A percentile compares a stretch with the other conserved stretches of the same genome.
Conservation (phyloP, 2,113 vertebrate genomes). For the Dicerorhinus sumatrensis region DNA sequence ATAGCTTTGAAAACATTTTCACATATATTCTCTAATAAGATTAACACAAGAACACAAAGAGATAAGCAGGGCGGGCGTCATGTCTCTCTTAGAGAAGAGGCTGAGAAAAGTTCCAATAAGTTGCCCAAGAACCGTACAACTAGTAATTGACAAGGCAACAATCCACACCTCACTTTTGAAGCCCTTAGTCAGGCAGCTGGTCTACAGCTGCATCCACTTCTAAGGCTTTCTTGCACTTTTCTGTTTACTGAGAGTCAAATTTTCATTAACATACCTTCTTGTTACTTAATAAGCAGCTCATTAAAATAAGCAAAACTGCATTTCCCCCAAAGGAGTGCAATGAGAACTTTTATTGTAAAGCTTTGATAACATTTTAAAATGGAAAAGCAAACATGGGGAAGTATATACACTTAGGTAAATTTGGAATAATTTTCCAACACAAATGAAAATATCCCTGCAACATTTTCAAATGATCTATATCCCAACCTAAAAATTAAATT, state of each 20-base stretch:
- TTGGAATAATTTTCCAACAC: background rate
- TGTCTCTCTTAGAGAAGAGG: background rate
- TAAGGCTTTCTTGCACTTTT: background rate
- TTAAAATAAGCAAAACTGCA: conserved; percentile 59
- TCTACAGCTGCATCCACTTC: background rate
- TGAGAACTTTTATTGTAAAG: background rate
- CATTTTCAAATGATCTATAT: background rate
- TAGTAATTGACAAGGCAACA: background rate
- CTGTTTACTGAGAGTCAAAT: background rate
- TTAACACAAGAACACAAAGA: background rate
- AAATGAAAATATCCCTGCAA: background rate
- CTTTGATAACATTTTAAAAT: conserved; percentile 52
- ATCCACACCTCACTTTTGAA: background rate
- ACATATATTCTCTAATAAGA: background rate
- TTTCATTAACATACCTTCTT: conserved; percentile 24
- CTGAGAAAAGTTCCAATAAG: background rate
- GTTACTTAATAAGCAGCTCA: background rate
- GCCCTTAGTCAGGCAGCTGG: background rate
- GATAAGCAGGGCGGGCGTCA: background rate
- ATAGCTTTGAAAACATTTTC: background rate
- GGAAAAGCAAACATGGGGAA: background rate
- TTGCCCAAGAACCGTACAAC: background rate
- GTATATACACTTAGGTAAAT: background rate
- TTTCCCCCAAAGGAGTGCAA: background rate
- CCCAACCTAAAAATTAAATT: background rate